Evolutionary conservation across 2,797 vertebrate species (phyloP).

Genomic region (Manis pentadactyla): DNA sequence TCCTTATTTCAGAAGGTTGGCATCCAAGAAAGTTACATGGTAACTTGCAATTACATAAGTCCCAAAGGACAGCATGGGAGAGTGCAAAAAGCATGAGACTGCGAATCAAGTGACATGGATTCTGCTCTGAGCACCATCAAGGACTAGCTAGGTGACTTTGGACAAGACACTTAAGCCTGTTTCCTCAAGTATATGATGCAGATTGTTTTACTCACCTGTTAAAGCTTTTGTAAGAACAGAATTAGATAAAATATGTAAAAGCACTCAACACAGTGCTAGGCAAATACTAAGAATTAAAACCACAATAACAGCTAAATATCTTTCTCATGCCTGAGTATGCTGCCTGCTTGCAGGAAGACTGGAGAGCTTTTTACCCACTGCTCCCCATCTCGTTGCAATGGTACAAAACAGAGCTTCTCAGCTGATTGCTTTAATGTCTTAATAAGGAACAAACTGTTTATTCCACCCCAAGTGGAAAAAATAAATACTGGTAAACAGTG

Average conservation of each 20-base stretch:
- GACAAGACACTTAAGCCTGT: neutral
- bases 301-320: neutral
- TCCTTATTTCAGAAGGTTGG: slow-evolving; percentile 63
- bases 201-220: neutral
- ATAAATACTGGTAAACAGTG: neutral
- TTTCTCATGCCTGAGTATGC: neutral
- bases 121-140: neutral
- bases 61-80: neutral
- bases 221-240: neutral
- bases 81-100: neutral
- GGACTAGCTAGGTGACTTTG: neutral
- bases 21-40: slow-evolving; percentile 11
- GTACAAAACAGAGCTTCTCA: neutral
- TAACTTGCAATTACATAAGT: slow-evolving; percentile 7
- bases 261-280: neutral
- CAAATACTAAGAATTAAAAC: neutral
- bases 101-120: neutral
- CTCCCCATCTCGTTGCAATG: neutral
- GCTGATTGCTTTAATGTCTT: neutral
- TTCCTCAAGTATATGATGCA: neutral
- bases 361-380: neutral
- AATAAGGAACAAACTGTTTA: neutral
- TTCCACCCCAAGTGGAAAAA: neutral
- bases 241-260: neutral
- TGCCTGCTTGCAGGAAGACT: neutral